Evolutionary conservation across 2,113 vertebrate genomes (phyloP), one percentile per base, ranked within the genome.

Genomic region (Plestiodon gilberti): DNA sequence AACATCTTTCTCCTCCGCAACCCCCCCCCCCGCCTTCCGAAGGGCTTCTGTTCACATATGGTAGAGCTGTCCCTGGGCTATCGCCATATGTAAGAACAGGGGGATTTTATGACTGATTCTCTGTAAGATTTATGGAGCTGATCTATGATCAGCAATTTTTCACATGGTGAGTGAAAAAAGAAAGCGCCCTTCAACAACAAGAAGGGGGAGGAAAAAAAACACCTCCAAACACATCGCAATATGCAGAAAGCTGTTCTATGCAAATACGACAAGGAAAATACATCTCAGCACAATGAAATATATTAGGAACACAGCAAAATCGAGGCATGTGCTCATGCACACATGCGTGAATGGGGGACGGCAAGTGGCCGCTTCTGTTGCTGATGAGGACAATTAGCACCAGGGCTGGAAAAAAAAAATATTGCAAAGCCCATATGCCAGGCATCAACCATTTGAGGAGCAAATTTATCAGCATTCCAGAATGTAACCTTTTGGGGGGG

Each of bases 71-170:
- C 93, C 96, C 94, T 76, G 65, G 93, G 94, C 91, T 86, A 94
- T 89, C 22, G 14, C 96, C 97, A 95, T 96, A 96, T 96, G 96
- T 96, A 97, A 96, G 96, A 96, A 98, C 96, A 97, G 96, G 89
- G 92, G 95, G 9, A 94, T 93, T 98, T 97, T 97, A 96, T 95
- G 94, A 96, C 95, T 96, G 96, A 96, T 95, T 97, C 96, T 97
- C 94, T 93, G 93, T 84, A 97, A 98, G 98, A 98, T 98, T 99
- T 98, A 98, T 98, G 96, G 95, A 95, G 94, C 95, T 98, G 96
- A 97, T 96, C 90, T 96, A 97, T 57, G 88, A 97, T 97, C 97
- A 97, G 97, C 96, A 95, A 96, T 98, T 97, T 97, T 98, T 98
- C 96, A 96, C 94, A 92, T 95, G 52, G 69, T 73, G 78, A 79